Evolutionary conservation across 2,113 vertebrate genomes (phyloP), one percentile per base, ranked within the genome.

Genomic region (Gadus macrocephalus): DNA sequence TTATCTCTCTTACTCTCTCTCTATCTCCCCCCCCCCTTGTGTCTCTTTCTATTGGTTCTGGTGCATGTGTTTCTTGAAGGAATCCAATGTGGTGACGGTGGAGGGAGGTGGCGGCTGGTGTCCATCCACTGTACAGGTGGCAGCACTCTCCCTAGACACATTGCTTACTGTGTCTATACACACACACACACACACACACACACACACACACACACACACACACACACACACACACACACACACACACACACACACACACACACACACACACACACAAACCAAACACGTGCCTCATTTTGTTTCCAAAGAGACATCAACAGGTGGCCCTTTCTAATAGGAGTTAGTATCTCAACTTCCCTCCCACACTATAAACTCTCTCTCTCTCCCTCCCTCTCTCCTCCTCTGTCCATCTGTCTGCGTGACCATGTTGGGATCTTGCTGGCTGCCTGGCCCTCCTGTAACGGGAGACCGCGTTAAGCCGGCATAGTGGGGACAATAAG

Each of bases 361-460:
- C 12, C 64, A 31, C 56, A 17, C 42, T 49, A 49, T 49, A 49
- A 59, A 59, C 8, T 7, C 64, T 28, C 61, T 25, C 28, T 25
- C 65, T 22, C 42, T 53, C 65, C 20, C 20, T 25, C 38, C 4
- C 19, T 49, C 42, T 42, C 38, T 19, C 65, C 25, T 20, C 20
- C 38, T 49, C 9, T 42, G 6, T 49, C 42, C 12, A 9, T 49
- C 42, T 49, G 11, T 19, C 49, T 60, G 55, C 62, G 19, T 69
- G 3, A 8, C 64, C 67, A 27, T 22, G 62, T 61, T 80, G 84
- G 78, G 80, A 76, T 74, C 67, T 25, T 3, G 62, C 65, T 70
- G 15, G 69, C 67, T 68, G 66, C 15, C 76, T 76, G 68, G 77
- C 67, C 72, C 75, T 78, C 72, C 67, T 69, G 82, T 79, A 84